Evolutionary conservation across 2,888 invertebrate genomes (phyloP).

Genomic region (Empis livida): DNA sequence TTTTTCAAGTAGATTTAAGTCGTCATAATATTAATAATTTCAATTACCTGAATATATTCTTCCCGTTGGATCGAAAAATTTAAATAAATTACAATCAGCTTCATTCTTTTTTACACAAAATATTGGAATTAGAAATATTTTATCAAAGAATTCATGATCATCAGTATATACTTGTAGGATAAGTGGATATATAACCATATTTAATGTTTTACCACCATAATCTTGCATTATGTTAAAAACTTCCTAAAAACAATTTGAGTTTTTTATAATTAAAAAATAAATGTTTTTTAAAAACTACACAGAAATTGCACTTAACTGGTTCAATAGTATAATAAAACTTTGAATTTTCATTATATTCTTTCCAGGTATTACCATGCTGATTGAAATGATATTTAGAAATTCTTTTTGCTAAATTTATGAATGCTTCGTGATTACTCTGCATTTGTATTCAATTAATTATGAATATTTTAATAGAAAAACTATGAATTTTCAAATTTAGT

Average conservation of each 20-base stretch:
- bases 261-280: not conserved
- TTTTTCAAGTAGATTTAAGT: not conserved
- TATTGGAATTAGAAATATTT: not conserved
- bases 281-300: not conserved
- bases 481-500: too few species aligned
- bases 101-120: not conserved
- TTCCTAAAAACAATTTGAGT: not conserved
- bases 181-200: not conserved
- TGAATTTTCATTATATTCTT: not conserved
- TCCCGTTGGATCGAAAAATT: not conserved
- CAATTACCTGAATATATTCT: not conserved
- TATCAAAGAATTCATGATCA: not conserved
- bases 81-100: not conserved
- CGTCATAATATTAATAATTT: not conserved
- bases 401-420: not conserved
- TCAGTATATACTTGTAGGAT: not conserved
- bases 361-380: not conserved
- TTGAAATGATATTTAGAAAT: not conserved
- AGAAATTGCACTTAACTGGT: not conserved
- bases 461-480: too few species aligned
- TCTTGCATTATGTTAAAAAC: not conserved
- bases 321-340: not conserved
- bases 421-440: conserved; percentile 1
- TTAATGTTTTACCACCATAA: not conserved
- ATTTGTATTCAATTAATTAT: not conserved